Percentiles rank a stretch among this genome's conserved stretches.
These are phyloP conservation scores for Platysteira castanea DNA, from an alignment of 2,113 vertebrate genomes.

Conservation along the genomic window DNA sequence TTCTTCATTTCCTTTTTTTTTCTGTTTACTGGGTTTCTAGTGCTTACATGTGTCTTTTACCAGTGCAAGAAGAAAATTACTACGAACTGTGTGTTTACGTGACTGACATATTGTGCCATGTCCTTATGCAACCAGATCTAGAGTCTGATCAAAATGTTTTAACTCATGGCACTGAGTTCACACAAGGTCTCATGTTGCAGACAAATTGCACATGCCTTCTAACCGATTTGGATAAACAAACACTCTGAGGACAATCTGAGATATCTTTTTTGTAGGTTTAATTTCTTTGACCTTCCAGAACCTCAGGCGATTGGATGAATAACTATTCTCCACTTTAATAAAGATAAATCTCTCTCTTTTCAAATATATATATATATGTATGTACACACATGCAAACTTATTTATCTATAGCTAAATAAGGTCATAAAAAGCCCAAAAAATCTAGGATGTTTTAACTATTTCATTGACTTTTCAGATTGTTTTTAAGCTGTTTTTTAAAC, in stretches of 20 bases:
- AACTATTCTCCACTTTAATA: conserved; percentile 63
- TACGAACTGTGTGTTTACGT: neutral
- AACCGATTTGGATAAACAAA: neutral
- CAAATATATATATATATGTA: neutral
- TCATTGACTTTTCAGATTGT: conserved; percentile 85
- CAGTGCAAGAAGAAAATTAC: neutral
- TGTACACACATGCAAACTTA: neutral
- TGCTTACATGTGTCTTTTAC: neutral
- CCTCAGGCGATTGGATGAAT: conserved; percentile 4
- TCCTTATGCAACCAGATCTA: neutral
- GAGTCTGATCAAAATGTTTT: neutral
- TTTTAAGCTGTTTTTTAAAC: conserved; percentile 99
- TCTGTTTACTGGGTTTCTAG: neutral
- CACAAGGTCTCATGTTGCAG: neutral
- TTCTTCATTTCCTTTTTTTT: neutral
- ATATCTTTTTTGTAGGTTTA: neutral
- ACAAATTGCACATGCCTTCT: neutral
- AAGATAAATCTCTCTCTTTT: conserved; percentile 45
- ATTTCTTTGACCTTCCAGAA: conserved; percentile 51
- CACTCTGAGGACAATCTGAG: neutral
- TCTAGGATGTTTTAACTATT: conserved; percentile 76
- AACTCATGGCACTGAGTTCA: neutral
- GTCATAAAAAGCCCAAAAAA: conserved; percentile 58
- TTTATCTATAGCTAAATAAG: conserved; percentile 70
- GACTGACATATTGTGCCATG: neutral